A percentile compares a stretch with the other conserved stretches of the same genome.
phyloP scores from a whole-genome alignment of 2,888 invertebrate species.

The Amphiduros pacificus region DNA sequence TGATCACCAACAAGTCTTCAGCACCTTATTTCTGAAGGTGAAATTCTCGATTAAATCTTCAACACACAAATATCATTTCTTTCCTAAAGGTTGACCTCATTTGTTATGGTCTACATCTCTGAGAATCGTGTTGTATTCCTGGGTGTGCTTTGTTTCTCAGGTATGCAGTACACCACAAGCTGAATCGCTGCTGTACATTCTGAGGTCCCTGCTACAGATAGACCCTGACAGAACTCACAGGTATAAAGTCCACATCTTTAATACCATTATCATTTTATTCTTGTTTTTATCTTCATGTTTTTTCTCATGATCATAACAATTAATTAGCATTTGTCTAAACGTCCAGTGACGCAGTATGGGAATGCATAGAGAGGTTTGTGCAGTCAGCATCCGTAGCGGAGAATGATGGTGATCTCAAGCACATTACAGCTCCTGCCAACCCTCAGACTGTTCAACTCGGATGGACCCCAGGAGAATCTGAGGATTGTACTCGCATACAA shows the following conservation, averaged over 20 bases:
- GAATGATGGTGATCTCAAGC: no score
- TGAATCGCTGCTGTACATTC: constrained; percentile 85
- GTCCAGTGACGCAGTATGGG: constrained; percentile 88
- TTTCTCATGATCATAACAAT: no score
- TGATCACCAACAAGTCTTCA: constrained; percentile 90
- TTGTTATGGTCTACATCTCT: no score
- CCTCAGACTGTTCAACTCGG: no score
- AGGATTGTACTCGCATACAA: no score
- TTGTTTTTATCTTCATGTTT: no score
- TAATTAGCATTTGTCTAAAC: constrained; percentile 3
- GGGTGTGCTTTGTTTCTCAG: constrained; percentile 44
- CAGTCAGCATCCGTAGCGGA: constrained; percentile 27
- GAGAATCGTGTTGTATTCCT: not conserved
- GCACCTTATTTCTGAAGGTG: constrained; percentile 74
- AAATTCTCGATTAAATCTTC: not conserved
- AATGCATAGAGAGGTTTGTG: constrained; percentile 86
- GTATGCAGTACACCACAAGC: constrained; percentile 94
- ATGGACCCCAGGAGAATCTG: no score
- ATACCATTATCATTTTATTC: no score
- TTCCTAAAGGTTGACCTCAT: no score
- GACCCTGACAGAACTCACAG: constrained; percentile 69
- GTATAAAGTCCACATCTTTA: no score
- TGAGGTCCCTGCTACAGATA: constrained; percentile 86
- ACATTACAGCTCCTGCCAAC: no score
- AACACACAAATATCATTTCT: not conserved